Percentiles rank a stretch among this genome's conserved stretches.
Evolutionary conservation across 2,888 invertebrate species (phyloP).

Genomic region (Eupeodes latifasciatus): DNA sequence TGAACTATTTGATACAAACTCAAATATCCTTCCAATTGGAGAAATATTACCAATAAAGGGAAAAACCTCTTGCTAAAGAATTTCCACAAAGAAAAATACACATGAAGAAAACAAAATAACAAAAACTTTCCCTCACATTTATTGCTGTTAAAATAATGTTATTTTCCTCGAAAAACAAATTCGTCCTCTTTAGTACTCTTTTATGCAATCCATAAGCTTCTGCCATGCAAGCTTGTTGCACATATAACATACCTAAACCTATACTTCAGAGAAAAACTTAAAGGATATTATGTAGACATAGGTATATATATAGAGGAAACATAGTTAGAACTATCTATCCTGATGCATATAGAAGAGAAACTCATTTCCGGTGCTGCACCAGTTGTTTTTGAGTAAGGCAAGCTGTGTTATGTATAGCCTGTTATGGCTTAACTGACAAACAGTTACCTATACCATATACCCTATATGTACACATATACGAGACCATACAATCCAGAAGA

Average conservation of each 20-base stretch:
- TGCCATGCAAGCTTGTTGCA: conserved; percentile 52
- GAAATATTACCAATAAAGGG: neutral
- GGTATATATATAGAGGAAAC: neutral
- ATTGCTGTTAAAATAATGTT: conserved; percentile 54
- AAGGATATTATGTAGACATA: neutral
- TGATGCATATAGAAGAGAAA: conserved; percentile 33
- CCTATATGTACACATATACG: neutral
- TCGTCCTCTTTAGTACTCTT: neutral
- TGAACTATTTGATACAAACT: neutral
- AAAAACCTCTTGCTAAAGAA: neutral
- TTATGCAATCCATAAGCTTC: conserved; percentile 24
- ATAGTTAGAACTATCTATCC: conserved; percentile 5
- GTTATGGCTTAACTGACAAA: conserved; percentile 28
- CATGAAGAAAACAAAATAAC: neutral
- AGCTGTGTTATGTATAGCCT: conserved; percentile 39
- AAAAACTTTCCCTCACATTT: conserved; percentile 43
- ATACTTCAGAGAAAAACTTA: neutral
- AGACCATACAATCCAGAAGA: neutral
- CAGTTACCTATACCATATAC: neutral
- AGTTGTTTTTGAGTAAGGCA: conserved; percentile 41
- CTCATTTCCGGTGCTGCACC: conserved; percentile 70
- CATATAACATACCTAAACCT: neutral
- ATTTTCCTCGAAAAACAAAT: conserved; percentile 37
- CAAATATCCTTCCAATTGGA: neutral
- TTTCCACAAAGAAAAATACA: neutral